Evolutionary conservation across 2,113 vertebrate species (phyloP).

Genomic region (Oryzias celebensis): DNA sequence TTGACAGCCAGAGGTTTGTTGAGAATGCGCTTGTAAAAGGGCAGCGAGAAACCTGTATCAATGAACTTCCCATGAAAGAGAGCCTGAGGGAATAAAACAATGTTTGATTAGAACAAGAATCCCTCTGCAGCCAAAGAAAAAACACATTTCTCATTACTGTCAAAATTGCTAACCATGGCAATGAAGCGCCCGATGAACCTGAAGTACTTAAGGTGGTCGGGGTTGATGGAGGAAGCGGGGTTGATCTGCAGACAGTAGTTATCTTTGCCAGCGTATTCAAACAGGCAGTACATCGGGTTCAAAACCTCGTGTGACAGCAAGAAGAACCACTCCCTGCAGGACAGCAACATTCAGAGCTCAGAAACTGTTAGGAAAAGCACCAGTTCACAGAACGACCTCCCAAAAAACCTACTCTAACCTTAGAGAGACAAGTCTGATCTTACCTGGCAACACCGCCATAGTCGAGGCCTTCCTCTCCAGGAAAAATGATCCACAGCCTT

Average conservation of each 20-base stretch:
- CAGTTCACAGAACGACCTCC: no score
- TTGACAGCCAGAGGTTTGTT: slow-evolving; percentile 93
- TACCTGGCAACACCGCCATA: slow-evolving; percentile 96
- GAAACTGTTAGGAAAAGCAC: background rate
- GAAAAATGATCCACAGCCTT: slow-evolving; percentile 96
- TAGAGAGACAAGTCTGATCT: background rate
- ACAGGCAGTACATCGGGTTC: slow-evolving; percentile 99
- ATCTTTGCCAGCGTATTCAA: slow-evolving; percentile 98
- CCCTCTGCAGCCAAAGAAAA: no score
- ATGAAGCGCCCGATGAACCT: slow-evolving; percentile 97
- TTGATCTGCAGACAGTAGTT: slow-evolving; percentile 99
- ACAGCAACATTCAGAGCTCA: background rate
- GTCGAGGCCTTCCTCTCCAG: slow-evolving; percentile 97
- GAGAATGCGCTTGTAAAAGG: slow-evolving; percentile 96
- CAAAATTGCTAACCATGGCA: slow-evolving; percentile 85
- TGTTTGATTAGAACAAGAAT: background rate
- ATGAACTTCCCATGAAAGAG: slow-evolving; percentile 98
- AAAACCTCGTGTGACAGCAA: slow-evolving; percentile 96
- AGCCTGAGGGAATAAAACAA: slow-evolving; percentile 76
- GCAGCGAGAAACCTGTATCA: slow-evolving; percentile 96
- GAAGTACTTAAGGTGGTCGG: slow-evolving; percentile 98
- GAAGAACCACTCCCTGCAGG: slow-evolving; percentile 96
- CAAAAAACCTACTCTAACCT: no score
- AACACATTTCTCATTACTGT: background rate
- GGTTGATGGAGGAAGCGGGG: slow-evolving; percentile 97